These are phyloP conservation scores for Drosophila paranaensis DNA, from an alignment of 2,888 invertebrate species.

Conservation along the genomic window DNA sequence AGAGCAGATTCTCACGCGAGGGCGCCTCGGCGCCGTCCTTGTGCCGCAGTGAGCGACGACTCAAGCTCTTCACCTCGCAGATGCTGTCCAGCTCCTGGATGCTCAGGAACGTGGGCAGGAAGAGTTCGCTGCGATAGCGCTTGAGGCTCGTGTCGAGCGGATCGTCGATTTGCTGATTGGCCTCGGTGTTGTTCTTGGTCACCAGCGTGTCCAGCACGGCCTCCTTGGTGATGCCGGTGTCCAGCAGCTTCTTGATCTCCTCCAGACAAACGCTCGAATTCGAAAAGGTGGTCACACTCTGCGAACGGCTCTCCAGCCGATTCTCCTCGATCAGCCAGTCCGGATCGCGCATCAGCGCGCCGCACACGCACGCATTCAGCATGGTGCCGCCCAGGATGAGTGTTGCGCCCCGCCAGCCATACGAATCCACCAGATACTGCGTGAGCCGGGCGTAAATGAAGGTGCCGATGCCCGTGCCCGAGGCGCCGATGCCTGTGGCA, in stretches of 20 bases:
- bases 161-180: constrained; percentile 84
- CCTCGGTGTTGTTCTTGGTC: constrained; percentile 85
- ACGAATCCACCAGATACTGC: constrained; percentile 89
- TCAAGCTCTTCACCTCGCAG: constrained; percentile 81
- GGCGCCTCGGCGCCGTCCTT: constrained; percentile 81
- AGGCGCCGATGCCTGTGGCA: constrained; percentile 94
- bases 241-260: constrained; percentile 88
- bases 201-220: constrained; percentile 84
- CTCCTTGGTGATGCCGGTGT: constrained; percentile 87
- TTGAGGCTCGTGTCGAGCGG: constrained; percentile 76
- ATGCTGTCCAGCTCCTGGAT: constrained; percentile 82
- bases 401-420: constrained; percentile 94
- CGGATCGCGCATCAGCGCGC: constrained; percentile 94
- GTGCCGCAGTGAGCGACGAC: constrained; percentile 83
- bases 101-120: constrained; percentile 83
- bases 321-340: constrained; percentile 88
- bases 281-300: constrained; percentile 85
- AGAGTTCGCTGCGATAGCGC: constrained; percentile 83
- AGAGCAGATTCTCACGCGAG: constrained; percentile 82
- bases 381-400: constrained; percentile 93
- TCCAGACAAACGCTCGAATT: constrained; percentile 85
- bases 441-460: constrained; percentile 95
- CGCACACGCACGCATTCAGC: constrained; percentile 93
- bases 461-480: constrained; percentile 95
- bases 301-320: constrained; percentile 84